A percentile compares a stretch with the other conserved stretches of the same genome.
phyloP scores from a whole-genome alignment of 2,888 invertebrate genomes.

The Cephalotes varians region DNA sequence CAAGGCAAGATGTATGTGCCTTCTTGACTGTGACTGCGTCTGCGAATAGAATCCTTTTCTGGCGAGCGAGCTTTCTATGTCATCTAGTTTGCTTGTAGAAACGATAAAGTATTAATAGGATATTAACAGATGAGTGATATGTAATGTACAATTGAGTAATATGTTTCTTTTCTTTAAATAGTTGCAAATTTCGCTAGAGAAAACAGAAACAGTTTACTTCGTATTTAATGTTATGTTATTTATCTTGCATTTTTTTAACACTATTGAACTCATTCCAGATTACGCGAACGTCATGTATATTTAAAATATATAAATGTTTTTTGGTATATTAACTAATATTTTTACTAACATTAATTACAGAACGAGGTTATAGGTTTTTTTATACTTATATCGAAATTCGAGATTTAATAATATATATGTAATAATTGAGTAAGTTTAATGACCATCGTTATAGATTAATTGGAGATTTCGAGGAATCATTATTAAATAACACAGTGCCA shows the following conservation, averaged over 20 bases:
- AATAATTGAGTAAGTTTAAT: not conserved
- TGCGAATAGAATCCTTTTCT: not conserved
- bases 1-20: not conserved
- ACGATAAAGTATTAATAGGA: conserved; percentile 18
- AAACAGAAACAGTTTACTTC: not conserved
- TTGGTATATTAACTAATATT: not conserved
- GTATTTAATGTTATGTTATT: not conserved
- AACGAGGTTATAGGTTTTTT: not conserved
- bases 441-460: not conserved
- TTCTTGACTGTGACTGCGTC: not conserved
- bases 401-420: not conserved
- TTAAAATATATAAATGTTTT: not conserved
- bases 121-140: not conserved
- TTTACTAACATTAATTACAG: not conserved
- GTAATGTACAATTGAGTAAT: not conserved
- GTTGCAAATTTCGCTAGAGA: not conserved
- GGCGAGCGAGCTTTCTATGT: not conserved
- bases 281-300: not conserved
- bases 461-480: not conserved
- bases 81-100: conserved; percentile 11
- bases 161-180: not conserved
- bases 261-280: not conserved
- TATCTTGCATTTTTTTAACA: not conserved
- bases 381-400: not conserved
- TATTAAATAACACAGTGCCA: not conserved